Evolutionary conservation across 2,113 vertebrate genomes (phyloP), one percentile per base, ranked within the genome.

Genomic region (Geococcyx californianus): DNA sequence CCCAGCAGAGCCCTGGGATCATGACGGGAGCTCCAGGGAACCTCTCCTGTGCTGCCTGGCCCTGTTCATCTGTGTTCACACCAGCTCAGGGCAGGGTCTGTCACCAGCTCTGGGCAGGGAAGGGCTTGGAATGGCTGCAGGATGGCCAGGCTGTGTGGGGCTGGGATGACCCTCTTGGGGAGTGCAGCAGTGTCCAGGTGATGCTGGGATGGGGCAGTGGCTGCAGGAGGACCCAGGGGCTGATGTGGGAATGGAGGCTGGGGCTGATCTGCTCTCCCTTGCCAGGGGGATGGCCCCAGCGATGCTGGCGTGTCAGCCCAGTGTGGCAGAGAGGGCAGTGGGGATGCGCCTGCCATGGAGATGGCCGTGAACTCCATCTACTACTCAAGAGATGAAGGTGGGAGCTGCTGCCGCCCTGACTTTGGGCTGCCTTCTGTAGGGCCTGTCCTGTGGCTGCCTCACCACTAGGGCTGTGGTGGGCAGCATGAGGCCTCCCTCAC

Each of bases 351-450:
- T 0, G 95, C 98, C 44, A 85, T 99, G 96, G 98, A 99, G 97
- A 99, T 99, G 99, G 98, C 99, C 2, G 99, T 99, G 95, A 99
- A 99, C 95, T 98, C 99, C 62, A 98, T 99, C 96, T 99, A 99
- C 95, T 99, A 97, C 96, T 98, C 99, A 9, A 98, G 98, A 96
- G 98, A 99, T 1, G 98, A 99, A 98, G 99, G 99, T 99, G 97
- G 73, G 91, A 20, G 26, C 40, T 62, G 47, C 45, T 0, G 1
- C 59, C 68, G 25, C 67, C 42, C 51, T 36, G 49, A 11, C 11
- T 25, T 42, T 0, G 10, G 72, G n/a, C 13, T 10, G 9, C 29
- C 24, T 44, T 36, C 66, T 28, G 12, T 0, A 1, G 29, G 66
- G 26, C 44, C 64, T 44, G 56, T 74, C 51, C 84, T 79, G 58